Evolutionary conservation across 35 echinoderm and acorn worm genomes (phyloP).

Genomic region (Heliocidaris erythrogramma): DNA sequence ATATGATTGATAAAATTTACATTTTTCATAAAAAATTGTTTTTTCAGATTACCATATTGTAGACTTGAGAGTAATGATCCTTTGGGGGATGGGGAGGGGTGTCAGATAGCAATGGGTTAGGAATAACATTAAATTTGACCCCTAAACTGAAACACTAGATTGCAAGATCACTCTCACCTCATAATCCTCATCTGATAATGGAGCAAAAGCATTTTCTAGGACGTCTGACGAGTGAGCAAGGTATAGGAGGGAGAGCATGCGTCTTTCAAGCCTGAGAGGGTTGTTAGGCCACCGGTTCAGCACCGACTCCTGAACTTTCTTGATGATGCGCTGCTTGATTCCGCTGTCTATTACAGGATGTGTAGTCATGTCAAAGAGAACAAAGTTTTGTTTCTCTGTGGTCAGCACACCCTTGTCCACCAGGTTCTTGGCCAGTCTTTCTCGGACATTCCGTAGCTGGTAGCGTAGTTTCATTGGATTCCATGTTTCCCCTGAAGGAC

Average conservation of each 20-base stretch:
- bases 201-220: slow-evolving; percentile 99
- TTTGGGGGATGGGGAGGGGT: too few relatives aligned
- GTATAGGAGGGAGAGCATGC: slow-evolving; percentile 89
- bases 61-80: too few relatives aligned
- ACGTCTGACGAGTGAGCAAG: slow-evolving; percentile 98
- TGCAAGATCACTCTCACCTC: slow-evolving; percentile 60
- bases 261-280: slow-evolving; percentile 83
- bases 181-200: slow-evolving; percentile 97
- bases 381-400: slow-evolving; percentile 98
- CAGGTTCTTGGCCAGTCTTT: slow-evolving; percentile 95
- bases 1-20: too few relatives aligned
- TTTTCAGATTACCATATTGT: too few relatives aligned
- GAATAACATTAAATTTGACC: too few relatives aligned
- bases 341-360: slow-evolving; percentile 88
- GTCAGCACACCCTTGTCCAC: slow-evolving; percentile 98
- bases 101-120: too few relatives aligned
- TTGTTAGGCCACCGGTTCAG: slow-evolving; percentile 96
- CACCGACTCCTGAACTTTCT: slow-evolving; percentile 89
- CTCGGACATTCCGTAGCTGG: slow-evolving; percentile 94
- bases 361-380: slow-evolving; percentile 97
- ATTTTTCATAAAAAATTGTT: too few relatives aligned
- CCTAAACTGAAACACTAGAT: too few relatives aligned
- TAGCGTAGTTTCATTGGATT: slow-evolving; percentile 95
- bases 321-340: slow-evolving; percentile 86
- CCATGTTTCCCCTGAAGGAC: slow-evolving; percentile 90